Base-by-base conservation (phyloP, 2,113 vertebrate species). In the Periophthalmus modestus region DNA sequence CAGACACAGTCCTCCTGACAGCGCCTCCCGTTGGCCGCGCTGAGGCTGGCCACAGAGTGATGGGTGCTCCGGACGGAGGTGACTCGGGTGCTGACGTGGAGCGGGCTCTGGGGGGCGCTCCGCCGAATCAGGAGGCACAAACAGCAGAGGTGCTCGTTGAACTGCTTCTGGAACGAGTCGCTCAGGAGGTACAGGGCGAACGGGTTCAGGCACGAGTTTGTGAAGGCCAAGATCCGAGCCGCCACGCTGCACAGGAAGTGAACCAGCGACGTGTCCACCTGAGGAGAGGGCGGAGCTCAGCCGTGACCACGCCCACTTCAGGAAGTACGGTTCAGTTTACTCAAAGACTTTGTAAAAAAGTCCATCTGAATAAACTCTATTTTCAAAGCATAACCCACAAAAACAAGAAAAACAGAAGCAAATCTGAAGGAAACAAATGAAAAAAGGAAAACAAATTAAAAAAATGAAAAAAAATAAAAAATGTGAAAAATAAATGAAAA, bases 141-240 rank as follows among this genome's bases (percentile, higher is more conserved):
- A 70, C 96, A 98, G 69, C 94, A 94, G 62, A 99, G 94, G 73
- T 99, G 95, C 69, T 93, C 94, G 88, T 97, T 96, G 91, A 99
- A 98, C 85, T 97, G 96, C 87, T 97, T 98, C 92, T 95, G 93
- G 86, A 99, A 99, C 77, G 92, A 95, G 85, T 95, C 96, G 93
- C 97, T 98, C 78, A 99, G 94, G 85, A 98, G 89, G 83, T 98
- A 99, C 62, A 99, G 95, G 36, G 97, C 96, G 21, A 99, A 97
- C 0, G 98, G 98, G 88, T 99, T 99, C 66, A 98, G 93, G 12
- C 97, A 98, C 55, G 98, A 98, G 92, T 98, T 98, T 79, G 95
- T 94, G 87, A 98, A 99, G 0, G 96, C 96, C 89, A 99, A 89
- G 82, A 98, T 94, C 1, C 97, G 95, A 65, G 98, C 97, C 0